Percentiles rank a stretch among this genome's conserved stretches.
Evolutionary conservation across 2,113 vertebrate species (phyloP).

Genomic region (Dipodomys merriami): DNA sequence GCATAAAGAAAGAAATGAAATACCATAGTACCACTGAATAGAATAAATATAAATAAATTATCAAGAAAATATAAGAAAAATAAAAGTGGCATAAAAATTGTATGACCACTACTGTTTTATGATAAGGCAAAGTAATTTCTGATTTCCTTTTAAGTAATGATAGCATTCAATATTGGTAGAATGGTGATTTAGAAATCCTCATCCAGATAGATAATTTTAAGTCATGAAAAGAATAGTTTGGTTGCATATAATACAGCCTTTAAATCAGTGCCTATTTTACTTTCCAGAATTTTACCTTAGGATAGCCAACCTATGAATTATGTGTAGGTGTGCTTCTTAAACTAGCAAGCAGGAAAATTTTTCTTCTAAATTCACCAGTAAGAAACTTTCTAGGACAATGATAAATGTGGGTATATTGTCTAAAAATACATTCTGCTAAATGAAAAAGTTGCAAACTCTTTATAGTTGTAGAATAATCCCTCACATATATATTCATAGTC

Average conservation of each 20-base stretch:
- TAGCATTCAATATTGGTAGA: not conserved
- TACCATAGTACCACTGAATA: not conserved
- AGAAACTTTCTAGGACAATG: not conserved
- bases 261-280: not conserved
- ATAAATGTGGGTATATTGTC: not conserved
- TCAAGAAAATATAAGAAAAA: not conserved
- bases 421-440: not conserved
- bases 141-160: constrained; percentile 3
- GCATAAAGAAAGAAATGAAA: not conserved
- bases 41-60: not conserved
- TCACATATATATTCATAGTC: not conserved
- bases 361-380: not conserved
- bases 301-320: not conserved
- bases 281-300: not conserved
- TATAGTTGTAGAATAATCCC: too few relatives aligned
- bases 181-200: not conserved
- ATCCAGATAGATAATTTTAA: not conserved
- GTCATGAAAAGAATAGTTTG: not conserved
- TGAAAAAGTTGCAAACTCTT: not conserved
- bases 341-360: not conserved
- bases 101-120: not conserved
- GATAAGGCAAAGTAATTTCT: not conserved
- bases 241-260: not conserved
- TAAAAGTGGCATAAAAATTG: not conserved
- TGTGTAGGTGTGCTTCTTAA: not conserved